Evolutionary conservation across 2,888 invertebrate species (phyloP).

Genomic region (Thymelicus lineola): DNA sequence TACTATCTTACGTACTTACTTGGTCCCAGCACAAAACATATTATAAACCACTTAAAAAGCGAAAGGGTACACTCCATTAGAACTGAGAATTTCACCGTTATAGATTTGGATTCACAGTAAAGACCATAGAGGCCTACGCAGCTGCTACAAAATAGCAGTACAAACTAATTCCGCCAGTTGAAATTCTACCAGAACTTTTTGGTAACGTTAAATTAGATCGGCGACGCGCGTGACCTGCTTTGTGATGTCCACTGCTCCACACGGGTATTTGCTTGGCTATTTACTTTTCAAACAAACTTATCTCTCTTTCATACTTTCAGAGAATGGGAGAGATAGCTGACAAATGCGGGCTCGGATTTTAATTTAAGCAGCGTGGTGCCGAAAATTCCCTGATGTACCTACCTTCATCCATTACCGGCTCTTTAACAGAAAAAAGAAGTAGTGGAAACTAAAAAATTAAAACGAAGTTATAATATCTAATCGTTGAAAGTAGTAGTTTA

Average conservation of each 20-base stretch:
- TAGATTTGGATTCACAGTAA: constrained; percentile 19
- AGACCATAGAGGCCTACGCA: constrained; percentile 41
- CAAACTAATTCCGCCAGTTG: constrained; percentile 66
- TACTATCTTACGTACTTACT: too few species aligned
- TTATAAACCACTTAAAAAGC: not conserved
- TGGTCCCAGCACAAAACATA: not conserved
- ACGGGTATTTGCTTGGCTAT: constrained; percentile 56
- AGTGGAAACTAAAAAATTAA: constrained; percentile 11
- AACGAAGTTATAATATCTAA: not conserved
- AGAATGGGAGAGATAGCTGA: constrained; percentile 43
- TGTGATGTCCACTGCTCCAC: constrained; percentile 58
- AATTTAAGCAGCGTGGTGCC: constrained; percentile 40
- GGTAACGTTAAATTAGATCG: constrained; percentile 75
- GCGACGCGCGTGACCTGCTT: constrained; percentile 68
- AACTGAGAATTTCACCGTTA: not conserved
- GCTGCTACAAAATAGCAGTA: constrained; percentile 46
- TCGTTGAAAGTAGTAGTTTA: not conserved
- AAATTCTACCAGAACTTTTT: constrained; percentile 69
- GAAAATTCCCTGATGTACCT: constrained; percentile 42
- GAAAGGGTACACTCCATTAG: not conserved
- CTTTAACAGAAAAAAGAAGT: constrained; percentile 53
- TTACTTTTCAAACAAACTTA: constrained; percentile 54
- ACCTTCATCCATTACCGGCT: constrained; percentile 58
- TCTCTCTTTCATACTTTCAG: constrained; percentile 47
- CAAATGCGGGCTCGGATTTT: constrained; percentile 44